These are phyloP conservation scores for Rhabdomys dilectus DNA, from an alignment of 2,113 vertebrate genomes.

Conservation along the genomic window DNA sequence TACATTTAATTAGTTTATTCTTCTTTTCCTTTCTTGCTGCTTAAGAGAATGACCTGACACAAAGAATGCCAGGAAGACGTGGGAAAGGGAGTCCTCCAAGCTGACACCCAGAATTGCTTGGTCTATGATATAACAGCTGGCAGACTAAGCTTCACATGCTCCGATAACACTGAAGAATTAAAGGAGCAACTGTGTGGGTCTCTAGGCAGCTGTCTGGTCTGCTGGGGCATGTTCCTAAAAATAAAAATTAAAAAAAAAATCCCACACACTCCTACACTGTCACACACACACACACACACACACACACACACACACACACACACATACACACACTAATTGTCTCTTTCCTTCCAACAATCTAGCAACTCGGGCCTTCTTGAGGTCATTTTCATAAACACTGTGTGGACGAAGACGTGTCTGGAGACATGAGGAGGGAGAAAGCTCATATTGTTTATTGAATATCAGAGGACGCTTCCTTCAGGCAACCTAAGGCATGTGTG, in stretches of 20 bases:
- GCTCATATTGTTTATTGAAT: conserved; percentile 74
- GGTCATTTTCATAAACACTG: conserved; percentile 68
- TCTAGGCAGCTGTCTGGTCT: conserved; percentile 62
- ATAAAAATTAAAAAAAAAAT: conserved; percentile 54
- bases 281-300: background rate
- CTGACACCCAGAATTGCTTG: conserved; percentile 74
- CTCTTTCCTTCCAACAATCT: conserved; percentile 63
- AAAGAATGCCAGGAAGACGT: conserved; percentile 71
- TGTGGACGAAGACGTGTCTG: conserved; percentile 48
- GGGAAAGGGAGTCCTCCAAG: conserved; percentile 68
- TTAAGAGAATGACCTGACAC: conserved; percentile 60
- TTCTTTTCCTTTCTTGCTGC: conserved; percentile 14
- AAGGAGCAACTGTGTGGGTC: conserved; percentile 58
- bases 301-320: background rate
- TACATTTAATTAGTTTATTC: conserved; percentile 60
- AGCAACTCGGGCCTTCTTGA: conserved; percentile 54
- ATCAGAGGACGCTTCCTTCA: conserved; percentile 72
- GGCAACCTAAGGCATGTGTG: conserved; percentile 76
- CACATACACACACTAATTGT: conserved; percentile 50
- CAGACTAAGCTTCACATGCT: conserved; percentile 67
- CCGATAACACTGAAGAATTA: conserved; percentile 59
- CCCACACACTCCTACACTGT: background rate
- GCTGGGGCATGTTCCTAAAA: conserved; percentile 67
- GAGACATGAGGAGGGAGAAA: conserved; percentile 57
- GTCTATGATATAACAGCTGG: conserved; percentile 77